These are phyloP conservation scores for Pammene fasciana DNA, from an alignment of 2,888 invertebrate species.

Conservation along the genomic window DNA sequence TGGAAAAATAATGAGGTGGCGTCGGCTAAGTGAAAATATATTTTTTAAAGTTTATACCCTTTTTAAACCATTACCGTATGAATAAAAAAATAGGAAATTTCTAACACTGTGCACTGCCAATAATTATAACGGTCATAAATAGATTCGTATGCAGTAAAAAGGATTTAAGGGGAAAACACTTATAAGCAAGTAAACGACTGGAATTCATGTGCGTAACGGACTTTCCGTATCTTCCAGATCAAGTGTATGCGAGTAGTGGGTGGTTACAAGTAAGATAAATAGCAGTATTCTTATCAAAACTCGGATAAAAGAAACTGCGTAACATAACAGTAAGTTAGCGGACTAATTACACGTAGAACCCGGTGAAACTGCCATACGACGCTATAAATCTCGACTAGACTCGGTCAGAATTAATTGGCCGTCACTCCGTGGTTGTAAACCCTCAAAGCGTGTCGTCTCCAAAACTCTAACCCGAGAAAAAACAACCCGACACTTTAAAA, in stretches of 20 bases:
- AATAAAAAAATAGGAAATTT: no score
- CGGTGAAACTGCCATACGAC: constrained; percentile 47
- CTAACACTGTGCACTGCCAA: no score
- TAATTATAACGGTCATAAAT: no score
- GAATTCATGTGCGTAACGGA: no score
- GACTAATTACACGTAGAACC: constrained; percentile 57
- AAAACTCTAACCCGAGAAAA: constrained; percentile 48
- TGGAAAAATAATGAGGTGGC: no score
- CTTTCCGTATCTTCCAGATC: not conserved
- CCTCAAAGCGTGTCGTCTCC: constrained; percentile 67
- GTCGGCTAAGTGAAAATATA: no score
- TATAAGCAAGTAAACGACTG: no score
- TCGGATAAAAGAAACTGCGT: constrained; percentile 31
- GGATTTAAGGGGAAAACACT: no score
- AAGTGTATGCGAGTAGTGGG: not conserved
- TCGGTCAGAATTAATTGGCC: constrained; percentile 69
- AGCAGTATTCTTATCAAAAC: constrained; percentile 18
- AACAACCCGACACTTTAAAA: constrained; percentile 23
- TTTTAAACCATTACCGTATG: no score
- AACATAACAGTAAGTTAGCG: constrained; percentile 41
- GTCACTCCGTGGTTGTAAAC: constrained; percentile 63
- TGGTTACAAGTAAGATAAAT: constrained; percentile 9
- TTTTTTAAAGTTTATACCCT: no score
- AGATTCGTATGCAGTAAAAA: no score
- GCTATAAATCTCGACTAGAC: constrained; percentile 61